phyloP scores from a whole-genome alignment of 2,797 vertebrate genomes.

The Podarcis siculus region DNA sequence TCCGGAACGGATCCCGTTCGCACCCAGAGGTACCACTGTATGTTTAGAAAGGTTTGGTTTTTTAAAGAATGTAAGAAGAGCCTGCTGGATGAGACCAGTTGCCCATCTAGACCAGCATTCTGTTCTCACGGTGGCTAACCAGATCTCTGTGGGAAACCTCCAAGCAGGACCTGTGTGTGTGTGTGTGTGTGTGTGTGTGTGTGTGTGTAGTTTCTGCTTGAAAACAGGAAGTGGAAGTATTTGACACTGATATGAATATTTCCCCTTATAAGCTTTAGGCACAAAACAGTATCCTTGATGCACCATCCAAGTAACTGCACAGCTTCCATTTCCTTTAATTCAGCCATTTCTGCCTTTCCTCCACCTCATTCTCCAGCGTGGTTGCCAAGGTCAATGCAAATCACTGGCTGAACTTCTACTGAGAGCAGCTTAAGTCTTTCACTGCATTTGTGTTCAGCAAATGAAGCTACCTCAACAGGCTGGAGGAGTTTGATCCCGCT shows the following conservation, averaged over 20 bases:
- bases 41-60: neutral
- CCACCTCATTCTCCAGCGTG: neutral
- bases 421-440: slow-evolving; percentile 23
- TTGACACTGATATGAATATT: neutral
- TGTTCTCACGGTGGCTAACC: too few relatives aligned
- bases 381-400: slow-evolving; percentile 28
- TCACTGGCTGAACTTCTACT: slow-evolving; percentile 22
- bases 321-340: neutral
- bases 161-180: too few relatives aligned
- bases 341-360: neutral
- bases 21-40: too few relatives aligned
- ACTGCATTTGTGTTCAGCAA: slow-evolving; percentile 22
- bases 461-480: slow-evolving; percentile 31
- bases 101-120: too few relatives aligned
- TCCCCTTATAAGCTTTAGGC: neutral
- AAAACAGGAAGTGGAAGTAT: neutral
- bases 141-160: too few relatives aligned
- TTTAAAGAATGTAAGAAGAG: neutral
- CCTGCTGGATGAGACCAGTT: too few relatives aligned
- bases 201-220: too few relatives aligned
- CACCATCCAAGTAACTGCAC: neutral
- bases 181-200: too few relatives aligned
- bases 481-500: slow-evolving; percentile 20
- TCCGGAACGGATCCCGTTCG: too few relatives aligned
- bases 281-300: too few relatives aligned